Base-by-base conservation (phyloP, 2,113 vertebrate species). In the Nematolebias whitei region DNA sequence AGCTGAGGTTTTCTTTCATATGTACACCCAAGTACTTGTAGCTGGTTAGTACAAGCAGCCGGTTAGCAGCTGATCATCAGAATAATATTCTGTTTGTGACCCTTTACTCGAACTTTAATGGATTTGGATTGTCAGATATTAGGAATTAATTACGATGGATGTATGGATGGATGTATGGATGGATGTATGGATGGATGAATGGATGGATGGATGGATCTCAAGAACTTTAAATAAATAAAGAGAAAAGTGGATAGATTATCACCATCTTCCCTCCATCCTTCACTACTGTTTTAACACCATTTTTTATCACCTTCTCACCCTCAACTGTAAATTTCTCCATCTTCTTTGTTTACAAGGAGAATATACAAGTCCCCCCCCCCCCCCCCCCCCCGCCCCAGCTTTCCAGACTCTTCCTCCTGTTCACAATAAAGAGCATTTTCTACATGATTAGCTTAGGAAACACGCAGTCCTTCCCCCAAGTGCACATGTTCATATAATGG, bases 211-310 rank as follows among this genome's bases (percentile, higher is more conserved):
- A 35, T 35, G 32, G 5, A 35, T 35, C 9, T 48, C 13, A 22
- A 22, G 11, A 62, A 24, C 10, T 19, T 19, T 8, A 47, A 22
- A 50, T 12, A 24, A 35, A 35, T 8, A 35, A 35, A 35, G 32
- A 35, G 23, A 23, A 68, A 78, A 65, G 71, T 12, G 59, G 26
- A 47, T 47, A 22, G 29, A 61, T 60, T 58, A 11, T 64, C 35
- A 12, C 39, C 7, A 32, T 74, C 20, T 20, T 29, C 20, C 29
- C 19, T 60, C n/a, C 48, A 19, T 29, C 18, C 61, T 39, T 41
- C 39, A 23, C 35, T 45, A 15, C 35, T 24, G 10, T 69, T 45
- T n/a, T 58, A 69, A 13, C 15, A 47, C 38, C 45, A 15, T 51
- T 29, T n/a, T 66, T 75, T 60, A 16, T 66, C 35, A 40, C 15